These are phyloP conservation scores for Zygothrica quintamaculata DNA, from an alignment of 2,888 invertebrate species.

Conservation along the genomic window DNA sequence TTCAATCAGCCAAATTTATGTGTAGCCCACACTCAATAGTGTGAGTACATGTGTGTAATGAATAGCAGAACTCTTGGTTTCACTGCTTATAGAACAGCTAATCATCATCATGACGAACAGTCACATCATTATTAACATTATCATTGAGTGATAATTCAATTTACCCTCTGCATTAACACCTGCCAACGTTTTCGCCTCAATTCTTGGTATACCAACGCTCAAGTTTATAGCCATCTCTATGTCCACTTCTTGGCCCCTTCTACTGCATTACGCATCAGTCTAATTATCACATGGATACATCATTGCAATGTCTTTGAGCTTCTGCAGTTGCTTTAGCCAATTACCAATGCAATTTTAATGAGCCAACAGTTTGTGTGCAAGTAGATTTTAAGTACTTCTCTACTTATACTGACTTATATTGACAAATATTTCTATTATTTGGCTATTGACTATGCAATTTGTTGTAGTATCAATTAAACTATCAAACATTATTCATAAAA, in stretches of 20 bases:
- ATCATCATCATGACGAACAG: conserved; percentile 17
- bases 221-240: background rate
- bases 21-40: conserved; percentile 27
- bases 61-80: conserved; percentile 49
- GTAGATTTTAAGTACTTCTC: no score
- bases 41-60: conserved; percentile 47
- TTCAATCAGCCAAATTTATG: conserved; percentile 62
- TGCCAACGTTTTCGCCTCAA: conserved; percentile 54
- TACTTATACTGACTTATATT: conserved; percentile 3
- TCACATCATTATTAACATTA: conserved; percentile 33
- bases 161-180: conserved; percentile 74
- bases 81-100: conserved; percentile 22
- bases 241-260: conserved; percentile 16
- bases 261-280: conserved; percentile 22
- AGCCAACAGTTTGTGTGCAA: conserved; percentile 34
- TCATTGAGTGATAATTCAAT: conserved; percentile 72
- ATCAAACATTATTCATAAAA: background rate
- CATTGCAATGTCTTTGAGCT: conserved; percentile 6
- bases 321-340: conserved; percentile 22
- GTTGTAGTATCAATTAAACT: conserved; percentile 23
- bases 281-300: conserved; percentile 38
- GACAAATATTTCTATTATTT: conserved; percentile 11
- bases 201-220: conserved; percentile 25
- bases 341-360: conserved; percentile 66
- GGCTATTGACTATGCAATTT: conserved; percentile 57